Percentiles rank a stretch among this genome's conserved stretches.
These are phyloP conservation scores for Nycticorax nycticorax DNA, from an alignment of 2,113 vertebrate species.

Conservation along the genomic window DNA sequence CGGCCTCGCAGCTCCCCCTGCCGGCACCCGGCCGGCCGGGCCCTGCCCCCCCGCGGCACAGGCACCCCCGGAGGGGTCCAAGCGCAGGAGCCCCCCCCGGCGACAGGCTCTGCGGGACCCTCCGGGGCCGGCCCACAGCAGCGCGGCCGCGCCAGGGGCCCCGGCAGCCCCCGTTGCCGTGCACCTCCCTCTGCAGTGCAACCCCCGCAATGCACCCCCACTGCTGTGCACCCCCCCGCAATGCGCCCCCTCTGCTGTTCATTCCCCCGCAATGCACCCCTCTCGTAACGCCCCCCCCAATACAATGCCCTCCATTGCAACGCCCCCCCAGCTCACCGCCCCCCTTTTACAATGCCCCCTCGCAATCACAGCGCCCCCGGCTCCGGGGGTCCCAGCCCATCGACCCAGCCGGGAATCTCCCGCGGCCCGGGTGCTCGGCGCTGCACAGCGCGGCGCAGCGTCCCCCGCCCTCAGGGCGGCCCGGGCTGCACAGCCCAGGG, in stretches of 20 bases:
- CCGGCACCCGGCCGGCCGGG: background rate
- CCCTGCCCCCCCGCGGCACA: too few species aligned
- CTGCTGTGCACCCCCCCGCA: background rate
- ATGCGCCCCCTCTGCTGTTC: background rate
- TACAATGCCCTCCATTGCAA: too few species aligned
- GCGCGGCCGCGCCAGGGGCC: background rate
- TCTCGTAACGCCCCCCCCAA: background rate
- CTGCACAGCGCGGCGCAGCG: background rate
- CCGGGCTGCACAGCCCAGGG: background rate
- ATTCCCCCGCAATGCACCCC: background rate
- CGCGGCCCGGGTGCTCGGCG: background rate
- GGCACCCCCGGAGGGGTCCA: too few species aligned
- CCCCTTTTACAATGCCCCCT: background rate
- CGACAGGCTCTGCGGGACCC: background rate
- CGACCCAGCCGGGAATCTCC: background rate
- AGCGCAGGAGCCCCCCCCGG: background rate
- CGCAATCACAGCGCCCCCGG: too few species aligned
- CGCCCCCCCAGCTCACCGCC: too few species aligned
- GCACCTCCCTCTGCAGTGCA: background rate
- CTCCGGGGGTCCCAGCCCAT: too few species aligned
- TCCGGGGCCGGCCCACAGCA: background rate
- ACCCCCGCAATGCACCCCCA: background rate
- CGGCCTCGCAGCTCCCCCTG: conserved; percentile 3
- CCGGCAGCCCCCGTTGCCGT: background rate
- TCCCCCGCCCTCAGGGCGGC: background rate